phyloP scores from a whole-genome alignment of 2,797 vertebrate genomes.

The Rhinogobio ventralis region DNA sequence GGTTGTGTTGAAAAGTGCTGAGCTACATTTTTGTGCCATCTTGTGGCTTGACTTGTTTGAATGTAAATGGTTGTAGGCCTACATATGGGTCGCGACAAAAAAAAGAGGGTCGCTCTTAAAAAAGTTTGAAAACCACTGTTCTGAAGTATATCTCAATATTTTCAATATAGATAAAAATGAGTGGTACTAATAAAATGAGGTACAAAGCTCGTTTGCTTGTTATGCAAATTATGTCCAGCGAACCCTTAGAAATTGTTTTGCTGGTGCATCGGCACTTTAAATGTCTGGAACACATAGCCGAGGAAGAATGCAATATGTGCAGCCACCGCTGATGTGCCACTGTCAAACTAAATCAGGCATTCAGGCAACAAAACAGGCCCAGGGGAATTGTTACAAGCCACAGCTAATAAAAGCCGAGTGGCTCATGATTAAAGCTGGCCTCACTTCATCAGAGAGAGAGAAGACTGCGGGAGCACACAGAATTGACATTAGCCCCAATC shows the following conservation, averaged over 20 bases:
- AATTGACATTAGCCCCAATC: conserved; percentile 67
- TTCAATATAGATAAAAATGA: neutral
- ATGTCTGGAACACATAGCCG: conserved; percentile 1
- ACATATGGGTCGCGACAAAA: too few species aligned
- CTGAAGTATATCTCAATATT: neutral
- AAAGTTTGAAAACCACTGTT: too few species aligned
- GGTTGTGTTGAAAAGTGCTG: too few species aligned
- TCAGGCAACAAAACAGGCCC: conserved; percentile 57
- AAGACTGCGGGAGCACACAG: conserved; percentile 51
- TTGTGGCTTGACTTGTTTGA: too few species aligned
- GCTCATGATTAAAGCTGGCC: conserved; percentile 60
- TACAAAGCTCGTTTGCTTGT: neutral
- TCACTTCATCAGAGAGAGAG: conserved; percentile 54
- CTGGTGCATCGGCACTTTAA: conserved; percentile 40
- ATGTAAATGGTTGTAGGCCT: too few species aligned
- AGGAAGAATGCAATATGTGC: conserved; percentile 53
- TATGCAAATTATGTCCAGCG: neutral
- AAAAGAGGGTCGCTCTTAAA: too few species aligned
- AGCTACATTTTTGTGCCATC: too few species aligned
- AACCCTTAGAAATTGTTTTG: conserved; percentile 15
- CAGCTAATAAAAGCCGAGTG: conserved; percentile 59
- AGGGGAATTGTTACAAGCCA: conserved; percentile 58
- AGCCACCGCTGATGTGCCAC: conserved; percentile 46
- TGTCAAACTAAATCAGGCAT: conserved; percentile 59
- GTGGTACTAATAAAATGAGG: conserved; percentile 13